Evolutionary conservation across 2,113 vertebrate genomes (phyloP), one percentile per base, ranked within the genome.

Genomic region (Mustelus asterias): DNA sequence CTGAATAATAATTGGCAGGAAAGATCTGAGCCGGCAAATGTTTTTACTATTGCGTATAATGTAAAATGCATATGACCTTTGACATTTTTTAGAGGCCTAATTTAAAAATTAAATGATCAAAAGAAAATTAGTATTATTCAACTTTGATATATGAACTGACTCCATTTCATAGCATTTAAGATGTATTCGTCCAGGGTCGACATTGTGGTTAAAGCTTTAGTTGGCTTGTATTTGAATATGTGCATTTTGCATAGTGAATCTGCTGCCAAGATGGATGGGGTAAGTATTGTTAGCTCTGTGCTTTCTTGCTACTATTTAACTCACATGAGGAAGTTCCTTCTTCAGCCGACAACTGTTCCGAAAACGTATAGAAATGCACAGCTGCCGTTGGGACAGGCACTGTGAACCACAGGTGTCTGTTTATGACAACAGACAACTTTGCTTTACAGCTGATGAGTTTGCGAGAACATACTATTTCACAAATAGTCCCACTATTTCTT

Each of bases 1-100:
- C 96, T 97, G 96, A 96, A 96, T 96, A 10, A 60, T 96, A 97
- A 96, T 78, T 96, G 96, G 96, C 96, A 41, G 63, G 96, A 95
- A 96, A 76, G 65, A 96, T 96, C 95, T 97, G 96, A 97, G 96
- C 97, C 96, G 97, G 97, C 96, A 96, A 88, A 96, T 97, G 96
- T 48, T 92, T 96, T 96, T 90, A 54, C n/a, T 96, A 22, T 70
- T 60, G 20, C 88, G 67, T 65, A 67, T 22, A 54, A 86, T 85
- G 44, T 95, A 58, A 24, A 92, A 18, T 83, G 80, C 85, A 72
- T 69, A 54, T 60, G 41, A 58, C 33, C 44, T 78, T 96, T 76
- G 13, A 29, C 20, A 95, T 48, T 72, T 37, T 95, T 22, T 69
- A 24, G 33, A 1, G 8, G 67, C 13, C 65, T 69, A 24, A 7